Evolutionary conservation across 2,797 vertebrate genomes (phyloP), one percentile per base, ranked within the genome.

Genomic region (Gymnothorax reevesii): DNA sequence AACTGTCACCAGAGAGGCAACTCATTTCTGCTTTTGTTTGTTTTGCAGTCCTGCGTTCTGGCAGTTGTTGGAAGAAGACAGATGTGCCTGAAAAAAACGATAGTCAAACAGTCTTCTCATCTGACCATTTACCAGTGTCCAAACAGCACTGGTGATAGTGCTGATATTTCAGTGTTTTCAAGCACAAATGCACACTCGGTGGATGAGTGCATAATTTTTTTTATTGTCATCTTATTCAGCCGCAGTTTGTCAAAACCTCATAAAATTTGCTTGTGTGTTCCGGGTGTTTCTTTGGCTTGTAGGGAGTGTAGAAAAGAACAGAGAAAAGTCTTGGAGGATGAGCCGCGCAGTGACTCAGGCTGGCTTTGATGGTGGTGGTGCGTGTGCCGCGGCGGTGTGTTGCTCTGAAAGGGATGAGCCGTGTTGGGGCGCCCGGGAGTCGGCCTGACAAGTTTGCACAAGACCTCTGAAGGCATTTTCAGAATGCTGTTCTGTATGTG

Each of bases 1-100:
- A 59, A 33, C 27, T 54, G 60, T 20, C 66, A 57, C 52, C 25
- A 52, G 91, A 93, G 93, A 93, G 92, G 91, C 92, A 93, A 92
- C 91, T 59, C 59, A 88, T 92, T 90, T 89, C 90, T 79, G 71
- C n/a, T 85, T 85, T 60, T 20, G 27, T 79, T 79, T 13, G 49
- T 59, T 80, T 55, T 54, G 20, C 77, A 54, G 77, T 55, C 49
- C 52, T 80, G 22, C 55, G 54, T 80, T 80, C 77, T 2, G 49
- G 42, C 73, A 49, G 73, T 73, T 42, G 42, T 8, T 27, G 7
- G 69, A 7, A 52, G 64, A 69, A 69, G 15, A 64, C 60, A 64
- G 22, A 64, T 7, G 64, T 69, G n/a, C 64, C n/a, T 69, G 9
- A 22, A n/a, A 7, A 69, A 69, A 69, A 10, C 7, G 64, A 69